phyloP scores from a whole-genome alignment of 2,797 vertebrate species.

The Eulemur mongoz region DNA sequence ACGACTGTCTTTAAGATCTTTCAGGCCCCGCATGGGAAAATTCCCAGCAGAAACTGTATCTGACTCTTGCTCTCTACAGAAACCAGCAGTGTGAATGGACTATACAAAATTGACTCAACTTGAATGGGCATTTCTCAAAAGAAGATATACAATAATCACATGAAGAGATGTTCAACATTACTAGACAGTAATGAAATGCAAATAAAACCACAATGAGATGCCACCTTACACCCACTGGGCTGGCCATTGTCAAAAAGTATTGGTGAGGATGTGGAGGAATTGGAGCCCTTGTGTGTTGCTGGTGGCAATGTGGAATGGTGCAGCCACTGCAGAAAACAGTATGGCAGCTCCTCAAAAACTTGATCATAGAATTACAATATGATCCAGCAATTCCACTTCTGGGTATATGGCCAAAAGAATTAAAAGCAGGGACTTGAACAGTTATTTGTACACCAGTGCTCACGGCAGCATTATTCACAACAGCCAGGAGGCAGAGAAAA shows the following conservation, averaged over 20 bases:
- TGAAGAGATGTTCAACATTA: background rate
- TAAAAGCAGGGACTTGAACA: background rate
- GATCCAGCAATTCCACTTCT: background rate
- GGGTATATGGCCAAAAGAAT: background rate
- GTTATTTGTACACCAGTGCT: background rate
- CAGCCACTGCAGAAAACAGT: background rate
- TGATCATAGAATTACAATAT: background rate
- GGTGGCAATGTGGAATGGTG: background rate
- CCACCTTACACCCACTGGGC: background rate
- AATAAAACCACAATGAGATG: background rate
- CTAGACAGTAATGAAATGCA: background rate
- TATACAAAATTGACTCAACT: slow-evolving; percentile 1
- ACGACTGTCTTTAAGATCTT: background rate
- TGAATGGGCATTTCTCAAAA: slow-evolving; percentile 17
- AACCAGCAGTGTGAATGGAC: background rate
- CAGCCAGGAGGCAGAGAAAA: background rate
- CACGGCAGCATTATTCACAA: background rate
- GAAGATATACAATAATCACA: background rate
- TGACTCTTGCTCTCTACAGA: slow-evolving; percentile 18
- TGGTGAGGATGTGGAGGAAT: background rate
- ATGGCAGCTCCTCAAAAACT: background rate
- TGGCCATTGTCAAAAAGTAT: background rate
- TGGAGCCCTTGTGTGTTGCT: background rate
- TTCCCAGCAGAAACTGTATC: background rate
- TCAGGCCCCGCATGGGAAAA: background rate